These are phyloP conservation scores for Vespertilio murinus DNA, from an alignment of 2,797 vertebrate genomes.

Conservation along the genomic window DNA sequence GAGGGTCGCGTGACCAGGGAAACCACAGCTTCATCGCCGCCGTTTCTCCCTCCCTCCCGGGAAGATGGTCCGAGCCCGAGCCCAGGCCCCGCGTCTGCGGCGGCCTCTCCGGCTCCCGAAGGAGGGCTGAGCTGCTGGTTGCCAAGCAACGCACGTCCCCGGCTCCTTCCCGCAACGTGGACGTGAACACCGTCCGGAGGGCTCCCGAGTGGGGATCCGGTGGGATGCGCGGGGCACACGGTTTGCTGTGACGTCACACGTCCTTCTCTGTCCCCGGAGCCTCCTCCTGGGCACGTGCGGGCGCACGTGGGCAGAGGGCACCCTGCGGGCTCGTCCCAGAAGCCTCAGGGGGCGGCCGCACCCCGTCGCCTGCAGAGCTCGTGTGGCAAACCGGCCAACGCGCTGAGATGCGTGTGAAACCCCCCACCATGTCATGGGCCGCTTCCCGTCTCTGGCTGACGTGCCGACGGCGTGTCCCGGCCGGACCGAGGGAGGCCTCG, in stretches of 20 bases:
- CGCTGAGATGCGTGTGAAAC: not conserved
- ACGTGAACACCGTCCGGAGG: not conserved
- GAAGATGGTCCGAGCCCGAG: slow-evolving; percentile 13
- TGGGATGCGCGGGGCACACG: not conserved
- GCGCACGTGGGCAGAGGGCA: accelerated
- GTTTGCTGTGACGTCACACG: too few species aligned
- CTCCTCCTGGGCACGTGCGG: not conserved
- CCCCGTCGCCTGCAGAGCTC: not conserved
- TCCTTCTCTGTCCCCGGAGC: not conserved
- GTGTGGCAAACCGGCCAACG: accelerated
- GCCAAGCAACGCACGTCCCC: not conserved
- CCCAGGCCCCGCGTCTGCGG: not conserved
- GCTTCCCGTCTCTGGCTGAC: too few species aligned
- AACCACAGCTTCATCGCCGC: not conserved
- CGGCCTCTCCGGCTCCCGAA: slow-evolving; percentile 41
- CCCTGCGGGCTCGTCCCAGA: not conserved
- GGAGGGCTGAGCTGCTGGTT: slow-evolving; percentile 34
- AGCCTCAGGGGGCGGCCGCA: too few species aligned
- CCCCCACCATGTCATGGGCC: accelerated
- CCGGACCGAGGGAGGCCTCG: too few species aligned
- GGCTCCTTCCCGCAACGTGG: slow-evolving; percentile 27
- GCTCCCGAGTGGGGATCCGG: not conserved
- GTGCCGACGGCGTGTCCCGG: accelerated
- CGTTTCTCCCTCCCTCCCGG: not conserved
- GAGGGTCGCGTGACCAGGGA: not conserved